These are phyloP conservation scores for Platyura marginata DNA, from an alignment of 1,140 invertebrate genomes.

Conservation along the genomic window DNA sequence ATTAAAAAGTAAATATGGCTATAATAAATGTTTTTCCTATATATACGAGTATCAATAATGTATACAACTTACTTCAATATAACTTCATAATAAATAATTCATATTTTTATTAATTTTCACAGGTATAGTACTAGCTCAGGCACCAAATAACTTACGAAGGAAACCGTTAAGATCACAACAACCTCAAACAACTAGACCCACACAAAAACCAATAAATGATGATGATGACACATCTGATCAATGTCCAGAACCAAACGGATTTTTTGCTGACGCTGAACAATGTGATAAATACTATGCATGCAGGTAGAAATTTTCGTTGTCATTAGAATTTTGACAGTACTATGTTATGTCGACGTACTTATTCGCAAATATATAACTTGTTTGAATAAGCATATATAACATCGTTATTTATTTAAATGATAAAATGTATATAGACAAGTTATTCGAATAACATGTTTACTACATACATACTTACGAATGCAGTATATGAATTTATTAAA, in stretches of 20 bases:
- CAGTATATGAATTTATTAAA: neutral
- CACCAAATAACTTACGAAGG: neutral
- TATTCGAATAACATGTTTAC: neutral
- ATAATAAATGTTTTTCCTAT: too few species aligned
- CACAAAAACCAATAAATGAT: neutral
- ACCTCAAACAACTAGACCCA: neutral
- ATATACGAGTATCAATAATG: too few species aligned
- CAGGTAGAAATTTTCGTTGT: too few species aligned
- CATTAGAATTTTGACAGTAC: too few species aligned
- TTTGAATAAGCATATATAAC: neutral
- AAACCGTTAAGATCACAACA: neutral
- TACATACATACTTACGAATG: neutral
- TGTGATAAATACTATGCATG: conserved; percentile 86
- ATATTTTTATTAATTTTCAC: too few species aligned
- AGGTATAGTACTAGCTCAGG: neutral
- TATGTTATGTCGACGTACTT: too few species aligned
- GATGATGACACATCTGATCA: conserved; percentile 28
- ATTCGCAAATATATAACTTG: neutral
- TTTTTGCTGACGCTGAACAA: conserved; percentile 67
- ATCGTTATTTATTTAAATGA: neutral
- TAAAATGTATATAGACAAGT: neutral
- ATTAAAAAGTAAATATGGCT: too few species aligned
- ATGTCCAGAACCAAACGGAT: conserved; percentile 68
- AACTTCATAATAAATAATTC: too few species aligned
- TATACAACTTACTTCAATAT: too few species aligned